Evolutionary conservation across 2,888 invertebrate genomes (phyloP).

Genomic region (Drosophila yooni): DNA sequence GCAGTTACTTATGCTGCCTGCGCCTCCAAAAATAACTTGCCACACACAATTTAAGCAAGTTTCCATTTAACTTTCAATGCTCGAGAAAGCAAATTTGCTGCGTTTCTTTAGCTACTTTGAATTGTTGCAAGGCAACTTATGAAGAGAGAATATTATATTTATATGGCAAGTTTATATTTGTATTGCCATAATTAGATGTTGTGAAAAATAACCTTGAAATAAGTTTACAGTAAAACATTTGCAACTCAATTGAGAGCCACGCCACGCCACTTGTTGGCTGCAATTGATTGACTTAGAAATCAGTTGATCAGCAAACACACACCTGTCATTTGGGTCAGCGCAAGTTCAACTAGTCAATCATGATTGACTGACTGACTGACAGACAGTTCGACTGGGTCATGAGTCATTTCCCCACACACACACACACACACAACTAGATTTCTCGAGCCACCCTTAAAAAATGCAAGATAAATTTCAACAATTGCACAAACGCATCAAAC

Average conservation of each 20-base stretch:
- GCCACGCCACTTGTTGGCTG: background rate
- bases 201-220: slow-evolving; percentile 1
- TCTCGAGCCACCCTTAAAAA: slow-evolving; percentile 44
- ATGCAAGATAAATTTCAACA: slow-evolving; percentile 33
- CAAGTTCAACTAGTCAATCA: slow-evolving; percentile 36
- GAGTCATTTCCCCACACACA: slow-evolving; percentile 34
- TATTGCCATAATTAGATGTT: background rate
- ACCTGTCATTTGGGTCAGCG: slow-evolving; percentile 47
- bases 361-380: slow-evolving; percentile 10
- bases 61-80: background rate
- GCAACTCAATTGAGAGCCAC: slow-evolving; percentile 28
- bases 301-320: slow-evolving; percentile 9
- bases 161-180: slow-evolving; percentile 10
- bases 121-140: slow-evolving; percentile 6
- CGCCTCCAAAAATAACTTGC: slow-evolving; percentile 13
- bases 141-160: background rate
- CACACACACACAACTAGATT: slow-evolving; percentile 28
- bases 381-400: slow-evolving; percentile 58
- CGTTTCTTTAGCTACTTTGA: background rate
- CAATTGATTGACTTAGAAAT: slow-evolving; percentile 4
- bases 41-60: slow-evolving; percentile 7
- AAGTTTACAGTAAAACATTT: slow-evolving; percentile 4
- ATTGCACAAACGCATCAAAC: slow-evolving; percentile 57
- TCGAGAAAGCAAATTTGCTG: background rate
- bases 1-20: slow-evolving; percentile 7